Base-by-base conservation (phyloP, 2,888 invertebrate species). In the Encarsia formosa region DNA sequence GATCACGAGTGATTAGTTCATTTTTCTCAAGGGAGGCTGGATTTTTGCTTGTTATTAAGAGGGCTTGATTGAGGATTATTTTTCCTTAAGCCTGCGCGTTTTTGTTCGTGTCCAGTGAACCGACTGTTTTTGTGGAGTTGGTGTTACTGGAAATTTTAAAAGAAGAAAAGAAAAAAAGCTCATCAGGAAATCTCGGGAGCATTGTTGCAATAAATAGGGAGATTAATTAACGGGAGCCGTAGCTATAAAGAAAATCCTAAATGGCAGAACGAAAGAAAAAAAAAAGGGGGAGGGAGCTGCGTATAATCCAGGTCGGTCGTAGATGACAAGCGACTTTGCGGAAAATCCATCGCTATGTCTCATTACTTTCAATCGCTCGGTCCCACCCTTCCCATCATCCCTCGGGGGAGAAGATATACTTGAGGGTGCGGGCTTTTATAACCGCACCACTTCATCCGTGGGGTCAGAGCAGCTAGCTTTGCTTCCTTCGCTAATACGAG, bases 291-390 rank as follows among this genome's bases (percentile, higher is more conserved):
- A n/a, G n/a, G n/a, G n/a, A n/a, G n/a, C n/a, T n/a, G n/a, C n/a
- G 44, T 50, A 34, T 44, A 32, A 20, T 32, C 18, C 34, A 19
- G 13, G 24, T 4, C 5, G 23, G 31, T 38, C 41, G 9, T 46
- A 41, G 51, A 51, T 54, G 56, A 57, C 48, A 49, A 49, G 48
- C 51, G 54, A 52, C 53, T 56, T 48, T 32, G 57, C 48, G 54
- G 64, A 62, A 62, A 61, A 53, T 59, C 62, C 63, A 60, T 59
- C 62, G 61, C 66, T 56, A 64, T 60, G 67, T 66, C 68, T 70
- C 69, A 66, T 71, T 71, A 71, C 68, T 71, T 71, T 71, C 71
- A 71, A 71, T 71, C 71, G 68, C 60, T 23, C 57, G 51, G 40
- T 37, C 20, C 42, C 49, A 54, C 48, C 57, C 53, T 41, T 41